A percentile compares a stretch with the other conserved stretches of the same genome.
Conservation (phyloP, 2,797 vertebrate genomes). For the Danio tinwini region DNA sequence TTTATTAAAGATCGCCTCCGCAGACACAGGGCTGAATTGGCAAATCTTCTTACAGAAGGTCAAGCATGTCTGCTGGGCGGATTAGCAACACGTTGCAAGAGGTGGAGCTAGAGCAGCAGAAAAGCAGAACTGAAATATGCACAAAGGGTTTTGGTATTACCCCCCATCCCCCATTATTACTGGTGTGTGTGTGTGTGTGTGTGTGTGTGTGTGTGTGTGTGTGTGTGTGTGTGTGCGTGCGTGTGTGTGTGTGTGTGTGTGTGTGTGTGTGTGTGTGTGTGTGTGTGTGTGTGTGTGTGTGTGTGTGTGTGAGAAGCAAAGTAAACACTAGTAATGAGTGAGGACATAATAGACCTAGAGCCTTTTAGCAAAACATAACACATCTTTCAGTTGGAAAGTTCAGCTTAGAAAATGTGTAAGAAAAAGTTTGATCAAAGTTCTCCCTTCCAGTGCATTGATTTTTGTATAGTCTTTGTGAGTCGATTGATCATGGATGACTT, state of each 20-base stretch:
- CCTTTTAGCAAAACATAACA: neutral
- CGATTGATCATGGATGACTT: neutral
- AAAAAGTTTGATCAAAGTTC: neutral
- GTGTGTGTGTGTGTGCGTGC: conserved; percentile 54
- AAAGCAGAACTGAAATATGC: conserved; percentile 40
- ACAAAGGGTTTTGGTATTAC: conserved; percentile 67
- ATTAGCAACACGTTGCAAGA: conserved; percentile 74
- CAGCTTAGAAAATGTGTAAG: neutral
- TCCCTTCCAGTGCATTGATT: neutral
- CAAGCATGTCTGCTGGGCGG: conserved; percentile 80
- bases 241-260: conserved; percentile 55
- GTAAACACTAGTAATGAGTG: neutral
- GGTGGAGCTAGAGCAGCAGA: conserved; percentile 23
- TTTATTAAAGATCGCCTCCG: conserved; percentile 85
- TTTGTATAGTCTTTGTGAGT: neutral
- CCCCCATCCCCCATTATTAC: conserved; percentile 65
- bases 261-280: conserved; percentile 58
- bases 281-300: conserved; percentile 51
- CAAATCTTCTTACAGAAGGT: conserved; percentile 84
- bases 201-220: too few species aligned
- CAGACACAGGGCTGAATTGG: conserved; percentile 84
- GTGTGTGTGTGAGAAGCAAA: conserved; percentile 45
- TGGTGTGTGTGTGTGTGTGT: conserved; percentile 53
- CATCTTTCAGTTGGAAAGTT: neutral
- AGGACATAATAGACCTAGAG: neutral